Conservation (phyloP, 2,797 vertebrate species). For the Anas georgica region DNA sequence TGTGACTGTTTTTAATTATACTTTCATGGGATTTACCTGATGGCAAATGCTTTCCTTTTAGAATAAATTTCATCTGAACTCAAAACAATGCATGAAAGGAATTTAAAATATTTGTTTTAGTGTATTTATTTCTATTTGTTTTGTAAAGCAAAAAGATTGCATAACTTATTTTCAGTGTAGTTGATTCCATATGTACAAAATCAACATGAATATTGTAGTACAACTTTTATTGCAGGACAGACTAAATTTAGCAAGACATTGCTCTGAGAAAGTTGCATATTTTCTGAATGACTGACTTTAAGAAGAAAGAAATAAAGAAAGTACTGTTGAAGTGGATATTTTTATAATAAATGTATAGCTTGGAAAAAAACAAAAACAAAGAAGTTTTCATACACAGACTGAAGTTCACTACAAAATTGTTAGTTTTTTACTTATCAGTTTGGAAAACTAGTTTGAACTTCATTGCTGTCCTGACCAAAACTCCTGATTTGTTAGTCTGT, state of each 20-base stretch:
- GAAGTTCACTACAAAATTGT: neutral
- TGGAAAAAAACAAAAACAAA: neutral
- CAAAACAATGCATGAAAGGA: conserved; percentile 55
- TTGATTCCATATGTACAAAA: conserved; percentile 51
- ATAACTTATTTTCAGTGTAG: conserved; percentile 37
- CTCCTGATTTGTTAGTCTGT: neutral
- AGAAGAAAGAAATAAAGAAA: neutral
- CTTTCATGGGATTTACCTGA: conserved; percentile 53
- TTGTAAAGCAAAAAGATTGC: conserved; percentile 61
- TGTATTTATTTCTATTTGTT: conserved; percentile 62
- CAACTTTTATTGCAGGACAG: neutral
- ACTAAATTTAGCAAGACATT: neutral
- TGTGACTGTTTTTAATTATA: conserved; percentile 55
- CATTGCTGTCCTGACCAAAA: neutral
- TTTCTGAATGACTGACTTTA: conserved; percentile 8
- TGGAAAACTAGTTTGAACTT: neutral
- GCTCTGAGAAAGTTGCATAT: neutral
- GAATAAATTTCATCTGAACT: conserved; percentile 55
- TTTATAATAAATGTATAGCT: neutral
- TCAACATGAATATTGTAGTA: conserved; percentile 35
- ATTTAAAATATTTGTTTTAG: conserved; percentile 67
- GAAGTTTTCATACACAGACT: neutral
- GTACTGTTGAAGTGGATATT: neutral
- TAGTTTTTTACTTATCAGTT: neutral
- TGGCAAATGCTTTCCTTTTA: conserved; percentile 58